These are phyloP conservation scores for Tapirus indicus DNA, from an alignment of 2,797 vertebrate genomes.

Conservation along the genomic window DNA sequence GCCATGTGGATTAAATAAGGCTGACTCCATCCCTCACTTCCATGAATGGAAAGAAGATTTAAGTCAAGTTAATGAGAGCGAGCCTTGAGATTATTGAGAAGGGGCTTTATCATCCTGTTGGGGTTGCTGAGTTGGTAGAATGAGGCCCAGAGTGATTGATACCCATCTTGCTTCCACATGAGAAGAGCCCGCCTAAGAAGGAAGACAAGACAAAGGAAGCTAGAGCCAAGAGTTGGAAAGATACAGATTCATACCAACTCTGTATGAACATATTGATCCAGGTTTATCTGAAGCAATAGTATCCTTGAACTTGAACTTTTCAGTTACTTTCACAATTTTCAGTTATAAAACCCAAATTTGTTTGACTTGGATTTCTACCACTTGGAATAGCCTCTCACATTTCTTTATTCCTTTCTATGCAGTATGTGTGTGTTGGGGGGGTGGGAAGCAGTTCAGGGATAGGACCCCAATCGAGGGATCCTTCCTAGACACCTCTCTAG, in stretches of 20 bases:
- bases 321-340: not conserved
- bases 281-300: not conserved
- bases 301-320: not conserved
- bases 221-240: not conserved
- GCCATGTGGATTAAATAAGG: not conserved
- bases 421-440: fast-evolving
- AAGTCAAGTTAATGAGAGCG: not conserved
- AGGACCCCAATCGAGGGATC: not conserved
- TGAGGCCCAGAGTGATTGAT: not conserved
- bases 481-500: not conserved
- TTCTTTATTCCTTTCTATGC: not conserved
- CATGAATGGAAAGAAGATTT: not conserved
- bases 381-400: not conserved
- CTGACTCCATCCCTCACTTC: not conserved
- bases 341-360: not conserved
- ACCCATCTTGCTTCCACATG: not conserved
- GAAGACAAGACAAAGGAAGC: not conserved
- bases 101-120: not conserved
- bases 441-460: not conserved
- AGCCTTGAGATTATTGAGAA: not conserved
- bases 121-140: not conserved
- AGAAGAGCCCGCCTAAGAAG: not conserved
- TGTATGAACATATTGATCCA: not conserved
- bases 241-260: not conserved
- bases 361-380: constrained; percentile 21